Conservation (phyloP, 2,113 vertebrate genomes). For the Nestor notabilis region DNA sequence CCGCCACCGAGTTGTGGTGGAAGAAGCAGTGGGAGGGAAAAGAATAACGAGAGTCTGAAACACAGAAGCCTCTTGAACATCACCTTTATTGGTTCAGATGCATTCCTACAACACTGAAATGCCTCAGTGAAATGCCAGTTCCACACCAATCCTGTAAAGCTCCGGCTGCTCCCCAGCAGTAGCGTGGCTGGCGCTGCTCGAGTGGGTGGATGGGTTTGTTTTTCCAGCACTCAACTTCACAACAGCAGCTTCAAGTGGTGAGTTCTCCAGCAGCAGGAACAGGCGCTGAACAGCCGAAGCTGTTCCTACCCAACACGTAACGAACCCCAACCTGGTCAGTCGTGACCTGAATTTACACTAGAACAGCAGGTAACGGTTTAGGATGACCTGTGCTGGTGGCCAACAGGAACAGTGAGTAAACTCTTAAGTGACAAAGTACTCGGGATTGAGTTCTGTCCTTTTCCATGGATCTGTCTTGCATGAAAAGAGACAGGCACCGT, state of each 20-base stretch:
- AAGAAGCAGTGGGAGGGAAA: neutral
- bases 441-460: neutral
- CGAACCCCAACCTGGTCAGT: fast-evolving
- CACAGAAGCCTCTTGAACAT: neutral
- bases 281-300: neutral
- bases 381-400: neutral
- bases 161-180: fast-evolving
- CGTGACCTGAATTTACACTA: fast-evolving
- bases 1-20: neutral
- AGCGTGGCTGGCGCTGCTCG: neutral
- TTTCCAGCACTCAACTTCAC: neutral
- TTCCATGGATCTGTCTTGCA: neutral
- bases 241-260: neutral
- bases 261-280: fast-evolving
- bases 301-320: fast-evolving
- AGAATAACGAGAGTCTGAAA: neutral
- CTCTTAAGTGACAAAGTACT: neutral
- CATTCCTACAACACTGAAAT: neutral
- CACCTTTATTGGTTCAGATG: neutral
- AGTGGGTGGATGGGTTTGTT: fast-evolving
- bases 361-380: neutral
- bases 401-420: fast-evolving
- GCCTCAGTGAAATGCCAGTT: fast-evolving
- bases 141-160: fast-evolving
- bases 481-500: fast-evolving